phyloP scores from a whole-genome alignment of 2,797 vertebrate genomes.

The Lepidocolaptes lacrymiger region DNA sequence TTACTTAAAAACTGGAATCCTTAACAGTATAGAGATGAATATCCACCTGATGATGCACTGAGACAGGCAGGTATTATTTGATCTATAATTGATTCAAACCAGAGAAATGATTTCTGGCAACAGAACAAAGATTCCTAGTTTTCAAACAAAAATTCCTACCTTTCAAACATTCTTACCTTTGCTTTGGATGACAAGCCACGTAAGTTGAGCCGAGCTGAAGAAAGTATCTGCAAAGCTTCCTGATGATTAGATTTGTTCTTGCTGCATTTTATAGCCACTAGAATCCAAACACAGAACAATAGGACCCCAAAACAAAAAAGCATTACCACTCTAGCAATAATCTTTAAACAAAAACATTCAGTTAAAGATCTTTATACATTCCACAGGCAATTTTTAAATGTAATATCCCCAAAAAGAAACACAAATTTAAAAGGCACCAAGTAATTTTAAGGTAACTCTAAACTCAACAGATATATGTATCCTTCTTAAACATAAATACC shows the following conservation, averaged over 20 bases:
- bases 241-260: slow-evolving; percentile 80
- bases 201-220: slow-evolving; percentile 91
- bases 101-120: not conserved
- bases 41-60: not conserved
- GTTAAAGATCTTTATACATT: not conserved
- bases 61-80: not conserved
- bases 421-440: not conserved
- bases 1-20: not conserved
- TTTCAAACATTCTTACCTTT: slow-evolving; percentile 82
- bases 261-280: slow-evolving; percentile 90
- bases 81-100: not conserved
- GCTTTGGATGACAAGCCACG: slow-evolving; percentile 88
- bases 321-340: not conserved
- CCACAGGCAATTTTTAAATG: not conserved
- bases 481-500: not conserved
- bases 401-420: not conserved
- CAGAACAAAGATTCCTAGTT: not conserved
- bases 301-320: not conserved
- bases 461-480: not conserved
- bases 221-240: slow-evolving; percentile 89
- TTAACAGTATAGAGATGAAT: not conserved
- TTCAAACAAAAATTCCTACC: slow-evolving; percentile 67
- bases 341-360: not conserved
- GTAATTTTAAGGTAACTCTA: not conserved
- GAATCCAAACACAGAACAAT: slow-evolving; percentile 20